Base-by-base conservation (phyloP, 92 coral and sea anemone species). In the Porites cylindrica region DNA sequence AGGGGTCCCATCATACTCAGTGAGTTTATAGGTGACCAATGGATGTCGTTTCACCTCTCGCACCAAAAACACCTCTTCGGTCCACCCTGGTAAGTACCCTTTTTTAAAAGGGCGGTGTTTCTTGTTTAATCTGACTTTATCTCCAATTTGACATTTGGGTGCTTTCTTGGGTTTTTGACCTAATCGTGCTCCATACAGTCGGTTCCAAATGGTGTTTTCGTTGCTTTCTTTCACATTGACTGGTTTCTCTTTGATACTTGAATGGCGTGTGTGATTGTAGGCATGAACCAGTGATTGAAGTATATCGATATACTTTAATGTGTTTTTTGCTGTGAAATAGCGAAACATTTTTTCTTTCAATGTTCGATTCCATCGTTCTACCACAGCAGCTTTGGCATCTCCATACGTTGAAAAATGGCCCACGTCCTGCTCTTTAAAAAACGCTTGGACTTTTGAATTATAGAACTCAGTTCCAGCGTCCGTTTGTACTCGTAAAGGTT, bases 401-500 rank as follows among this genome's bases (percentile, higher is more conserved):
- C 91, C 85, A 23, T 58, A 18, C 63, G 89, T 84, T 6, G 88
- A 80, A 74, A 91, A 88, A 76, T 88, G 92, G 43, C 76, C 87
- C 50, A 91, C 85, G 6, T 56, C 24, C 3, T 56, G 23, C 4
- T 26, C 2, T 12, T 53, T 67, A 20, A 92, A 54, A 1, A 79
- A 26, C 0, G 1, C 76, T 70, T 77, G 85, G 7, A 92, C 20
- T 1, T 64, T 11, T 2, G 17, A 54, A 32, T 89, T 92, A 26
- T 83, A 77, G 70, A 86, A 92, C 76, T 92, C 92, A 18, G 64
- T 88, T 0, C 95, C 92, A 10, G 70, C 60, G 73, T 89, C 95
- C 3, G 92, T 88, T 53, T 85, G 92, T 12, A 91, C 16, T 6
- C 38, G 38, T 0, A 82, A 85, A 0, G 54, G 80, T 0, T 86